phyloP scores from a whole-genome alignment of 2,113 vertebrate species.

The Cinclus cinclus region DNA sequence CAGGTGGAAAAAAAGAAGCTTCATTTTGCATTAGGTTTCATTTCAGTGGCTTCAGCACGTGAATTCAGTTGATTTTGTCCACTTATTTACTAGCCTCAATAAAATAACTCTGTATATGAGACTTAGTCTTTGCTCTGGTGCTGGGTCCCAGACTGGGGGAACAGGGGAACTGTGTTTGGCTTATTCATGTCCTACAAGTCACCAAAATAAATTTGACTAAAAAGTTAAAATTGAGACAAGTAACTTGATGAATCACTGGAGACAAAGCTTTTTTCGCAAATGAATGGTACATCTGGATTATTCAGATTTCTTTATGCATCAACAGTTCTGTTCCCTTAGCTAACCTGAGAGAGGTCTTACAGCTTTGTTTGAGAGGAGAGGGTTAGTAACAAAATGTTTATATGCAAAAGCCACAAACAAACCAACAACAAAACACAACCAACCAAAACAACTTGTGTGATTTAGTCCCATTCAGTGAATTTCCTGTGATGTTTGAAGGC shows the following conservation, averaged over 20 bases:
- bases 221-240: not conserved
- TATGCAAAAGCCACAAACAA: not conserved
- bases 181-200: not conserved
- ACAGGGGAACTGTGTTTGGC: not conserved
- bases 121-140: not conserved
- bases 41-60: not conserved
- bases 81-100: not conserved
- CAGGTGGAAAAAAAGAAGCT: not conserved
- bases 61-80: not conserved
- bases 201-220: not conserved
- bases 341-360: not conserved
- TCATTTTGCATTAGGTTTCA: not conserved
- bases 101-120: not conserved
- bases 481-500: not conserved
- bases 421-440: not conserved
- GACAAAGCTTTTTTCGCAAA: not conserved
- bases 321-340: not conserved
- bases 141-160: not conserved
- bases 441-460: not conserved
- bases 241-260: not conserved
- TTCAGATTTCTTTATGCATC: not conserved
- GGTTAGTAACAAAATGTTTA: not conserved
- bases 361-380: not conserved
- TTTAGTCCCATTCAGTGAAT: not conserved
- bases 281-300: not conserved